Evolutionary conservation across 2,888 invertebrate genomes (phyloP).

Genomic region (Cordilura impudica): DNA sequence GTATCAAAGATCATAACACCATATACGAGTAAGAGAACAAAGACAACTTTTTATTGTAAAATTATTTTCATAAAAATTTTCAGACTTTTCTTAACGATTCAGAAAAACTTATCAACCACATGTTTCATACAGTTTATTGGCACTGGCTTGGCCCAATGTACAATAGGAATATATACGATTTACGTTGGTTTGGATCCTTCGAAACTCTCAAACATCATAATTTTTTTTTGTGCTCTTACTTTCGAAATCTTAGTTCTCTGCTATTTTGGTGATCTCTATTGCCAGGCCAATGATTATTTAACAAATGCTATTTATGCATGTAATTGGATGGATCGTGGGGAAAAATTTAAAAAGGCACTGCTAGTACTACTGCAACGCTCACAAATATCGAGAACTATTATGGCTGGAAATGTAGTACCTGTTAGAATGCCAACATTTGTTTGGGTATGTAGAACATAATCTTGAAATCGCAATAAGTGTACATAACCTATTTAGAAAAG

Average conservation of each 20-base stretch:
- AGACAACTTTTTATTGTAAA: background rate
- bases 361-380: conserved; percentile 79
- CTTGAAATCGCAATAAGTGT: no score
- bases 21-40: conserved; percentile 66
- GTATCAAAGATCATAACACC: conserved; percentile 71
- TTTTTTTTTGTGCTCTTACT: conserved; percentile 76
- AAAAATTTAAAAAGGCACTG: conserved; percentile 72
- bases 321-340: conserved; percentile 80
- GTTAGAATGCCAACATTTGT: conserved; percentile 80
- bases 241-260: conserved; percentile 79
- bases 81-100: conserved; percentile 79
- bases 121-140: conserved; percentile 80
- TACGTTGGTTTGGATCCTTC: conserved; percentile 66
- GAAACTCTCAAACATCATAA: conserved; percentile 50
- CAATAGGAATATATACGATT: conserved; percentile 78
- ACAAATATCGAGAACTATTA: conserved; percentile 79
- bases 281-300: conserved; percentile 78
- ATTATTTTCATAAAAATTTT: background rate
- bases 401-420: conserved; percentile 79
- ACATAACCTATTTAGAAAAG: no score
- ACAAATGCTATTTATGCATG: conserved; percentile 79
- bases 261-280: conserved; percentile 79
- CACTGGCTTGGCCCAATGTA: conserved; percentile 74
- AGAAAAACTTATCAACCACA: conserved; percentile 78
- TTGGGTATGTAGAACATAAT: conserved; percentile 76